Conservation (phyloP, 2,888 invertebrate genomes). For the Mesorhabditis spiculigera region DNA sequence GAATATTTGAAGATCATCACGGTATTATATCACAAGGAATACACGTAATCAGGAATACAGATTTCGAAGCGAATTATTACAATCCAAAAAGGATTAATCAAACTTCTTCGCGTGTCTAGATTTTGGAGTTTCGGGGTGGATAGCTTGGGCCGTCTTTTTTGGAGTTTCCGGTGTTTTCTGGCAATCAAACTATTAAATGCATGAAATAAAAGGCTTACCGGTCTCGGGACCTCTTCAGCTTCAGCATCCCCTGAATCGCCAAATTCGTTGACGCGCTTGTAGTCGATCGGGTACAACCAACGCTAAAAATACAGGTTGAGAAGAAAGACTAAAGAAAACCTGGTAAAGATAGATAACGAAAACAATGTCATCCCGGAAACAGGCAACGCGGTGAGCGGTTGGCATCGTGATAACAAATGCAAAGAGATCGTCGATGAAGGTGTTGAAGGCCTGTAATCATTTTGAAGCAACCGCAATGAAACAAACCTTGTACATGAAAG, state of each 20-base stretch:
- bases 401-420: constrained; percentile 99
- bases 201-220: background rate
- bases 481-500: constrained; percentile 94
- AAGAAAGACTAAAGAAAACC: constrained; percentile 4
- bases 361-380: constrained; percentile 71
- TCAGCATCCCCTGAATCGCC: constrained; percentile 51
- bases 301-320: constrained; percentile 11
- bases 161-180: background rate
- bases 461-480: constrained; percentile 11
- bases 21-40: too few relatives aligned
- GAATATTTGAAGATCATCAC: too few relatives aligned
- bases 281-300: constrained; percentile 83
- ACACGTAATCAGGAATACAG: too few relatives aligned
- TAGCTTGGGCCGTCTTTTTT: background rate
- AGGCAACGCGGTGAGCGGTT: constrained; percentile 89
- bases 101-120: background rate
- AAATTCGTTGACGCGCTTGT: constrained; percentile 74
- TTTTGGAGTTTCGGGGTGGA: background rate
- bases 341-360: constrained; percentile 64
- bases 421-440: constrained; percentile 98
- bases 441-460: constrained; percentile 67
- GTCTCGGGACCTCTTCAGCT: background rate
- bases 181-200: background rate
- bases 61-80: too few relatives aligned
- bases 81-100: background rate